phyloP scores from a whole-genome alignment of 2,113 vertebrate genomes.

The Lonchura striata region DNA sequence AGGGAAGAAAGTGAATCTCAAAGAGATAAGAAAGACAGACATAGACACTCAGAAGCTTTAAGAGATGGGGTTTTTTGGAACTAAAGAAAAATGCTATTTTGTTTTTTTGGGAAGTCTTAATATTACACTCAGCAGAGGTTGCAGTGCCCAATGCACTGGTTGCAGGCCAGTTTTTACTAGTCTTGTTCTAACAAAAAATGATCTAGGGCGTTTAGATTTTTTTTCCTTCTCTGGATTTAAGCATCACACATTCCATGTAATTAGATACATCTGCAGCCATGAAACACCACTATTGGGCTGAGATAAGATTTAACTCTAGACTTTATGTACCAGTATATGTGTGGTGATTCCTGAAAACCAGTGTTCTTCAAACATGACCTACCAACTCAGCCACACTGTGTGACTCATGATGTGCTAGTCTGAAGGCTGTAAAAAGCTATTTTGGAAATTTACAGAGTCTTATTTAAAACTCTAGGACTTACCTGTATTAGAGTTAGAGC shows the following conservation, averaged over 20 bases:
- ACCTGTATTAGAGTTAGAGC: not conserved
- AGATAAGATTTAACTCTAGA: not conserved
- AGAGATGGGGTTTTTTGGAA: not conserved
- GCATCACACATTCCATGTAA: not conserved
- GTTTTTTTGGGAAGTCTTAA: not conserved
- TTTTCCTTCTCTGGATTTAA: not conserved
- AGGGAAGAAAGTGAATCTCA: not conserved
- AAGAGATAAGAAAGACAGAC: not conserved
- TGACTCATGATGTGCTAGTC: not conserved
- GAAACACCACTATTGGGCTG: not conserved
- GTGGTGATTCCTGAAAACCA: not conserved
- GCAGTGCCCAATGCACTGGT: not conserved
- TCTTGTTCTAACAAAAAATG: not conserved
- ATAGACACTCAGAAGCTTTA: not conserved
- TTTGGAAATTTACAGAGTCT: not conserved
- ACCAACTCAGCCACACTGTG: not conserved
- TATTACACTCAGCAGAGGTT: not conserved
- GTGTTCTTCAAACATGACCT: not conserved
- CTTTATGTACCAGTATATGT: not conserved
- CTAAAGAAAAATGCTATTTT: not conserved
- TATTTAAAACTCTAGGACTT: not conserved
- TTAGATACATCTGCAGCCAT: not conserved
- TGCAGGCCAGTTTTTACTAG: not conserved
- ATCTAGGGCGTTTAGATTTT: no score
- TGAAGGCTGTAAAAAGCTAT: not conserved